Evolutionary conservation across 2,888 invertebrate species (phyloP).

Genomic region (Aradus depressus): DNA sequence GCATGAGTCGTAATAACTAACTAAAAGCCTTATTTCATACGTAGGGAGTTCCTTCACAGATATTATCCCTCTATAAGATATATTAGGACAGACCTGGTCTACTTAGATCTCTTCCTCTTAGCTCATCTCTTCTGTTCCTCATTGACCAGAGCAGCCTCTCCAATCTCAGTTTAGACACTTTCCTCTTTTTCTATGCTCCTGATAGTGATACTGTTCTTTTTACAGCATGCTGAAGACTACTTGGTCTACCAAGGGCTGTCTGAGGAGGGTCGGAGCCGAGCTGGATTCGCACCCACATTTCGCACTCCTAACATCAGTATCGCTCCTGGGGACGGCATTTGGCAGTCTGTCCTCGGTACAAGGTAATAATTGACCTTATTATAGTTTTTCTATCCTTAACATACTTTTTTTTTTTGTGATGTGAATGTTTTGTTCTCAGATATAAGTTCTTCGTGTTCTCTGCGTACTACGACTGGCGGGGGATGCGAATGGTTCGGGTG

Average conservation of each 20-base stretch:
- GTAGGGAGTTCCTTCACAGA: no score
- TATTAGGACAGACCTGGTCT: no score
- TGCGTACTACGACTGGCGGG: slow-evolving; percentile 72
- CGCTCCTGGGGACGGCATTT: slow-evolving; percentile 59
- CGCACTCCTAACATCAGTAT: slow-evolving; percentile 53
- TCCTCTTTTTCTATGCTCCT: no score
- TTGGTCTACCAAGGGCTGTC: slow-evolving; percentile 38
- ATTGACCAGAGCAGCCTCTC: no score
- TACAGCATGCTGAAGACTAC: slow-evolving; percentile 40
- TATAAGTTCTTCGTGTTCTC: slow-evolving; percentile 87
- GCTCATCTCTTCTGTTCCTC: no score
- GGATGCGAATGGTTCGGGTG: slow-evolving; percentile 57
- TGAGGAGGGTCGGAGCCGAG: slow-evolving; percentile 33
- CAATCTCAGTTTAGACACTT: no score
- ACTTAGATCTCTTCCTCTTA: no score
- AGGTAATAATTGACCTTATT: slow-evolving; percentile 41
- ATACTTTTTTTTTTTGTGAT: neutral
- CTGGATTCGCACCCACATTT: slow-evolving; percentile 18
- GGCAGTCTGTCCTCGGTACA: slow-evolving; percentile 66
- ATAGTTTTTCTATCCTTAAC: neutral
- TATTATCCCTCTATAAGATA: no score
- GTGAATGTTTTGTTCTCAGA: slow-evolving; percentile 41
- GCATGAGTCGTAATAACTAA: no score
- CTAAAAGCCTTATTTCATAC: no score
- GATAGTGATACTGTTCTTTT: slow-evolving; percentile 2